Percentiles rank a stretch among this genome's conserved stretches.
These are phyloP conservation scores for Thecocarcelia acutangulata DNA, from an alignment of 2,888 invertebrate species.

Conservation along the genomic window DNA sequence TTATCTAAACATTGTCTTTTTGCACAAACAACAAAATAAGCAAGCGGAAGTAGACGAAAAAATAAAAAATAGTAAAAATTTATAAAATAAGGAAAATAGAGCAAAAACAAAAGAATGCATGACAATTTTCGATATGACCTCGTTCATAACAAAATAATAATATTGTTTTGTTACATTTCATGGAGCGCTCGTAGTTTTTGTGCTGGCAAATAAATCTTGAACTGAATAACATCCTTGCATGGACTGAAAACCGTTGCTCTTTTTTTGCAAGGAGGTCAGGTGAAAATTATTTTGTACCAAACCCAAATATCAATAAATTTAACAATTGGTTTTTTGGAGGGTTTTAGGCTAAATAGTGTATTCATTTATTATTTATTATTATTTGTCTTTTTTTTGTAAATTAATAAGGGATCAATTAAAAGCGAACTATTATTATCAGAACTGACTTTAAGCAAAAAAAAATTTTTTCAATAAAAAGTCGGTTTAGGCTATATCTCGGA, in stretches of 20 bases:
- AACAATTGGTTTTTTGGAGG: too few species aligned
- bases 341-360: too few species aligned
- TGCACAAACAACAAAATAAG: constrained; percentile 58
- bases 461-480: too few species aligned
- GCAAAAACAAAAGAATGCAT: constrained; percentile 34
- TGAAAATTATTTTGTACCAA: not conserved
- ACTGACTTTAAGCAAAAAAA: too few species aligned
- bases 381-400: too few species aligned
- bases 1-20: constrained; percentile 60
- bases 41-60: constrained; percentile 59
- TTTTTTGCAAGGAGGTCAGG: not conserved
- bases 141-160: constrained; percentile 41
- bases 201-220: too few species aligned
- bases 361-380: too few species aligned
- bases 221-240: too few species aligned
- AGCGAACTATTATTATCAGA: too few species aligned
- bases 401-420: too few species aligned
- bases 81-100: constrained; percentile 10
- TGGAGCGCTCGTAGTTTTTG: not conserved
- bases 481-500: too few species aligned
- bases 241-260: not conserved
- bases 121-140: constrained; percentile 62
- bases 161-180: constrained; percentile 19
- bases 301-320: too few species aligned
- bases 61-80: not conserved